A percentile compares a stretch with the other conserved stretches of the same genome.
Evolutionary conservation across 2,113 vertebrate species (phyloP).

Genomic region (Desmodus rotundus): DNA sequence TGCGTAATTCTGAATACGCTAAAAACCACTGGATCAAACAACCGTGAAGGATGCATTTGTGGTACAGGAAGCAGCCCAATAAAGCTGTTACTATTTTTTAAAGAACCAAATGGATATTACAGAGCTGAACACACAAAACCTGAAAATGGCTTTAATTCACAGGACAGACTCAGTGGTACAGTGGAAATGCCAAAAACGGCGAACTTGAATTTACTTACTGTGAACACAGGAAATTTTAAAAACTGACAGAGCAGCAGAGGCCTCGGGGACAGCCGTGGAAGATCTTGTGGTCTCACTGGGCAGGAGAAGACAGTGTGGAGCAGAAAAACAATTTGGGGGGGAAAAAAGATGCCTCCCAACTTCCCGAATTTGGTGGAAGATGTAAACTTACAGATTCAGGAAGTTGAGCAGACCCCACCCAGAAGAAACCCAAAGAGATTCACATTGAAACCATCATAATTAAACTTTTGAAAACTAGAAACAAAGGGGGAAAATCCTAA

Average conservation of each 20-base stretch:
- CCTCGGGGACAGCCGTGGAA: not conserved
- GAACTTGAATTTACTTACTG: not conserved
- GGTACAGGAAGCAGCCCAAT: not conserved
- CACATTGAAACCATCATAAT: not conserved
- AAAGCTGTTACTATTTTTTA: not conserved
- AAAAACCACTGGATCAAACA: not conserved
- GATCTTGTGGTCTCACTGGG: not conserved
- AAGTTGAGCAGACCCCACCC: not conserved
- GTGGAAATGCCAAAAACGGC: not conserved
- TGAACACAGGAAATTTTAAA: not conserved
- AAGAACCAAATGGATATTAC: not conserved
- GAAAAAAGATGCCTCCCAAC: not conserved
- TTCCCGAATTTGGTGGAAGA: not conserved
- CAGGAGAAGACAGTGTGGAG: not conserved
- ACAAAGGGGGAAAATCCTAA: not conserved
- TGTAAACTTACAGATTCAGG: not conserved
- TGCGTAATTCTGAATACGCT: not conserved
- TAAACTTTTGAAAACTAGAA: not conserved
- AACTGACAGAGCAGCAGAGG: not conserved
- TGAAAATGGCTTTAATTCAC: not conserved
- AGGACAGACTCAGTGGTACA: not conserved
- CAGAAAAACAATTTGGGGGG: not conserved
- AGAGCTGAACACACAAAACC: not conserved
- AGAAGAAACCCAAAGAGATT: not conserved
- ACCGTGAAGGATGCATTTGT: not conserved